Evolutionary conservation across 2,888 invertebrate genomes (phyloP), one percentile per base, ranked within the genome.

Genomic region (Baccha elongata): DNA sequence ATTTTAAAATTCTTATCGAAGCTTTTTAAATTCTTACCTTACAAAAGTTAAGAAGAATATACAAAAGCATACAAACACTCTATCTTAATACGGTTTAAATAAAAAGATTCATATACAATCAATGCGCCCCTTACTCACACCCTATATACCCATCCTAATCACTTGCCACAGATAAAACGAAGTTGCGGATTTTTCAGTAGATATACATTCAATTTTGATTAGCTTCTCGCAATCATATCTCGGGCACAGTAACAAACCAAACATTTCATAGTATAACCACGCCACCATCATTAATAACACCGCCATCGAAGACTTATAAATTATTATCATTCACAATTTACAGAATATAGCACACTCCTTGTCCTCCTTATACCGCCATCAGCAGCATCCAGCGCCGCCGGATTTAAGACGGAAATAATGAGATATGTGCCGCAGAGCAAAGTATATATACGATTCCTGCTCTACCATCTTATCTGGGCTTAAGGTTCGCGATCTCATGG

Each of bases 341-440:
- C n/a, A 50, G 75, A 44, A 65, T 68, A 65, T 74, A 4, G 26
- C 21, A 40, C 23, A 15, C 48, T n/a, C 29, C 37, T n/a, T 13
- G 0, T 7, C 35, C 8, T 21, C 44, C 8, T 23, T 50, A 10
- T 5, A 29, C 13, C 7, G 7, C 21, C 19, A 19, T 1, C 3
- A 8, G 7, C 19, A 8, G 3, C 7, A n/a, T 32, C 13, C 48
- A 1, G 8, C 15, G 6, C 7, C 44, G 44, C 55, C 71, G 72
- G 76, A 78, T 78, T 78, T 83, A 83, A 83, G 83, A 78, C 83
- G 83, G 78, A 83, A 83, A 83, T 83, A 83, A 83, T 83, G 83
- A 83, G 72, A 83, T 83, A 83, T 83, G 52, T 53, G 72, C 72
- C 53, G 32, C 19, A 13, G 23, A 52, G 46, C 52, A 50, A 48